These are phyloP conservation scores for Microcebus griseorufus DNA, from an alignment of 2,113 vertebrate genomes.

Conservation along the genomic window DNA sequence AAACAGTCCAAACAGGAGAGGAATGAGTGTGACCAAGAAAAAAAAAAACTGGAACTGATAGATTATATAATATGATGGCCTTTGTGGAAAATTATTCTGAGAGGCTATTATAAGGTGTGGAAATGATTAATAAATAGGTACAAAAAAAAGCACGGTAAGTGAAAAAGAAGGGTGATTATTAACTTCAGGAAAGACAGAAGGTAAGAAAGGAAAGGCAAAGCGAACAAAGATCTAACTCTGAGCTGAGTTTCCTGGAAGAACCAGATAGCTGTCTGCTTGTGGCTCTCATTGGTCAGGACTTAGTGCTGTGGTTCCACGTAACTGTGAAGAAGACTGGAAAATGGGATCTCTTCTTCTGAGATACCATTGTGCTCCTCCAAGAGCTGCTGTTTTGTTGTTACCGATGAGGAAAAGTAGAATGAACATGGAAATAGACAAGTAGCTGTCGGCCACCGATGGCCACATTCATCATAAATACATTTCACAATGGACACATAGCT, in stretches of 20 bases:
- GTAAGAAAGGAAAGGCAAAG: not conserved
- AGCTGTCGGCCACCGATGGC: too few relatives aligned
- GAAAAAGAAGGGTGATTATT: not conserved
- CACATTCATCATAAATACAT: not conserved
- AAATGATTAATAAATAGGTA: not conserved
- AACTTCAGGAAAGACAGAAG: not conserved
- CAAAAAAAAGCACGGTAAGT: not conserved
- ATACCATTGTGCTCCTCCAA: not conserved
- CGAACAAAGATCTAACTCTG: too few relatives aligned
- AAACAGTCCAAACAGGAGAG: not conserved
- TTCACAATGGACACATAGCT: not conserved
- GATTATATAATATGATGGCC: accelerated
- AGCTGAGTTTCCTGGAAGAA: not conserved
- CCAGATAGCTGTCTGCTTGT: accelerated
- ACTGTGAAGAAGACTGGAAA: not conserved
- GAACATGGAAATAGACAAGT: too few relatives aligned
- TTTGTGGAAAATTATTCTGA: not conserved
- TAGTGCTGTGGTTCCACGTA: accelerated
- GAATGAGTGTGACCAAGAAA: not conserved
- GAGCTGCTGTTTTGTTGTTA: not conserved
- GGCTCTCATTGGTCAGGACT: not conserved
- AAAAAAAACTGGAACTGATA: not conserved
- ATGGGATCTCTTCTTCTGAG: not conserved
- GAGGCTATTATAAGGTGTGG: not conserved
- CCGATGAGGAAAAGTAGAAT: not conserved